Conservation (phyloP, 2,797 vertebrate species). For the Sebastes elongatus region DNA sequence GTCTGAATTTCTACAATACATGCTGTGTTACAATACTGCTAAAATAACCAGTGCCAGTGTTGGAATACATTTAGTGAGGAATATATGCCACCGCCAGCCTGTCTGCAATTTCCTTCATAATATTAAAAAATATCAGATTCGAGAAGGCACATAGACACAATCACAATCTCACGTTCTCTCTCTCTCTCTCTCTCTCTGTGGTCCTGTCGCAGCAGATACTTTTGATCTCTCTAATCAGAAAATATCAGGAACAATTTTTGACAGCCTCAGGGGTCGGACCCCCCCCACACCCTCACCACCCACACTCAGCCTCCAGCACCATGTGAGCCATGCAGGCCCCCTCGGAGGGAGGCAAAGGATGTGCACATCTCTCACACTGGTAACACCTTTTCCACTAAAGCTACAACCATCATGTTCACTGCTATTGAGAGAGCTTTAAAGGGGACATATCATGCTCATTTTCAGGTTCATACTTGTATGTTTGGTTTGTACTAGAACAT, state of each 20-base stretch:
- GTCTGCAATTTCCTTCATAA: conserved; percentile 24
- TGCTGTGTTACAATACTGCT: background rate
- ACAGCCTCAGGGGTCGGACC: conserved; percentile 29
- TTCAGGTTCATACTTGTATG: background rate
- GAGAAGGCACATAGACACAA: background rate
- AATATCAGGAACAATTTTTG: conserved; percentile 50
- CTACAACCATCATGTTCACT: background rate
- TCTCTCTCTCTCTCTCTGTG: conserved; percentile 13
- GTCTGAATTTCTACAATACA: no score
- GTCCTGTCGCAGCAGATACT: conserved; percentile 39
- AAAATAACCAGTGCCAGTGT: background rate
- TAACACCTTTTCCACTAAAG: background rate
- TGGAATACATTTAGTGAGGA: background rate
- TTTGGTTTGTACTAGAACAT: background rate
- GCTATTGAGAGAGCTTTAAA: background rate
- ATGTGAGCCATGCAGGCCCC: conserved; percentile 13
- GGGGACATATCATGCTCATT: background rate
- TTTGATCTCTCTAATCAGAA: conserved; percentile 57
- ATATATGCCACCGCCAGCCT: background rate
- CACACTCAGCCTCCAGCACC: conserved; percentile 7
- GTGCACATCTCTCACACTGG: background rate
- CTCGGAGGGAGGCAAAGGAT: background rate
- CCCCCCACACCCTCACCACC: background rate
- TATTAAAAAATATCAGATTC: conserved; percentile 15
- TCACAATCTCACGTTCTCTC: background rate